Base-by-base conservation (phyloP, 1,140 invertebrate species). In the Drosophila pseudoananassae region DNA sequence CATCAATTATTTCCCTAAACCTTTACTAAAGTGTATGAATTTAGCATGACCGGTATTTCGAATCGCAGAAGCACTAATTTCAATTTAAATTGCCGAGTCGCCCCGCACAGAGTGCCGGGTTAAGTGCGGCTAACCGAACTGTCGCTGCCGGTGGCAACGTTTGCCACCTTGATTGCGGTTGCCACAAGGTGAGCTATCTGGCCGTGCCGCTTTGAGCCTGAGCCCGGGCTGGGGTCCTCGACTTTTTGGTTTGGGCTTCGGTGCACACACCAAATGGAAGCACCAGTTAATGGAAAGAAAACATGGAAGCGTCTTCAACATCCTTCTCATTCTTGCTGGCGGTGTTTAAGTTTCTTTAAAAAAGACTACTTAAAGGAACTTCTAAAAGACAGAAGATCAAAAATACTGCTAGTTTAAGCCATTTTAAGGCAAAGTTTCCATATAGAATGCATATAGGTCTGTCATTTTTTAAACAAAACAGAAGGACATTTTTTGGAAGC, bases 101-200 rank as follows among this genome's bases (percentile, higher is more conserved):
- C 36, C 31, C 66, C 54, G 20, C 20, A 50, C 68, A 69, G 29
- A 46, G 56, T 43, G 38, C 17, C 27, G 31, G 58, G 58, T 46
- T 57, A 54, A 69, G 46, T 74, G 55, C 60, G 64, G 55, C 51
- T 50, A 79, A 73, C 63, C 76, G 29, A 76, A 69, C 66, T 84
- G 76, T 76, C 76, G 66, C 73, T 65, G 58, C 49, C 36, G 72
- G 66, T 27, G 49, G 38, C 36, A 10, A 45, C 14, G 43, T 49
- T 61, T 55, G 43, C 55, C 54, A 65, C 43, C 47, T 79, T 84
- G 80, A 79, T 73, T 76, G 76, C 61, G 76, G 73, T 79, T 15
- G 8, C 20, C 50, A 36, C 25, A 3, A 14, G 8, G 12, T 10
- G 12, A 12, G 20, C 10, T 47, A 36, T 8, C 14, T 27, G 27